A percentile compares a stretch with the other conserved stretches of the same genome.
Conservation (phyloP, 1,140 invertebrate genomes). For the Drosophila nigrodunni region DNA sequence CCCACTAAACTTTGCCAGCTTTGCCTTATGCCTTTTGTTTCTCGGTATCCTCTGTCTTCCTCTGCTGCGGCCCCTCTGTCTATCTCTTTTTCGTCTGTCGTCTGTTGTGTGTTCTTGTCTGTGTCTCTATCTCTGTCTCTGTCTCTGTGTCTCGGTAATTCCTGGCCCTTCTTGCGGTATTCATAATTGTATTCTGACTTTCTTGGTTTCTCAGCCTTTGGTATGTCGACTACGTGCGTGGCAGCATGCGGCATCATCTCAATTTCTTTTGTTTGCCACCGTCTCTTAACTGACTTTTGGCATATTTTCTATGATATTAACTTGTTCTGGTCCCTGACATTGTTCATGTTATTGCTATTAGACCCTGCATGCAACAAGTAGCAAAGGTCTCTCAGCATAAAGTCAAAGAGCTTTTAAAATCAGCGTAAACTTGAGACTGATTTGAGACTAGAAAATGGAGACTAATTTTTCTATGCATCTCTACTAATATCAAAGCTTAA, state of each 20-base stretch:
- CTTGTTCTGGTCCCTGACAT: slow-evolving; percentile 13
- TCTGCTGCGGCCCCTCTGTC: background rate
- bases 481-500: too few species aligned
- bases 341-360: background rate
- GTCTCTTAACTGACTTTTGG: slow-evolving; percentile 32
- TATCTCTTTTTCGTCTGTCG: background rate
- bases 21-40: slow-evolving; percentile 11
- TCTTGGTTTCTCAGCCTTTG: slow-evolving; percentile 23
- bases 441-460: too few species aligned
- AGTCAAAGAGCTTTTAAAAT: too few species aligned
- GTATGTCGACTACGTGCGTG: slow-evolving; percentile 40
- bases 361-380: too few species aligned
- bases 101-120: background rate
- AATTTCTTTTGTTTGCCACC: slow-evolving; percentile 33
- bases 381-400: too few species aligned
- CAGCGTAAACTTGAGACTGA: too few species aligned
- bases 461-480: too few species aligned
- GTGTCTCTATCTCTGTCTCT: too few species aligned
- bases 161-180: slow-evolving; percentile 42
- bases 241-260: slow-evolving; percentile 30
- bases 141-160: slow-evolving; percentile 1
- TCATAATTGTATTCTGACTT: slow-evolving; percentile 61
- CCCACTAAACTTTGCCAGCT: slow-evolving; percentile 12
- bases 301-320: slow-evolving; percentile 52
- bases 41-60: background rate